phyloP scores from a whole-genome alignment of 2,888 invertebrate genomes.

The Galerucella calmariensis region DNA sequence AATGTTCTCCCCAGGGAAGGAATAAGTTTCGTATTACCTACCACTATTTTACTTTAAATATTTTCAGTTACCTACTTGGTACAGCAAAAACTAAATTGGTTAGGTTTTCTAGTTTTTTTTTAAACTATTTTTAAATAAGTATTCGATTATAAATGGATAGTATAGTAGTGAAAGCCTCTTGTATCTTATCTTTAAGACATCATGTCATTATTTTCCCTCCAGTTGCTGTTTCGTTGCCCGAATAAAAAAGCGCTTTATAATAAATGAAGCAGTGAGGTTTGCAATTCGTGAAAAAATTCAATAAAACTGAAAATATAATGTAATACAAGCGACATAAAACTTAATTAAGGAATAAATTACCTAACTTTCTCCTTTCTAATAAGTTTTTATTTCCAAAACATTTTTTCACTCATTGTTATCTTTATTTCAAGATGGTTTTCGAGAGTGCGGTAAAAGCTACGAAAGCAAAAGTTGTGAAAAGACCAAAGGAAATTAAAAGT shows the following conservation, averaged over 20 bases:
- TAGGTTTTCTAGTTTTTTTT: too few relatives aligned
- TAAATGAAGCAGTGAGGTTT: background rate
- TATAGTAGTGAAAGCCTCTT: too few relatives aligned
- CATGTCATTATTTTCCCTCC: too few relatives aligned
- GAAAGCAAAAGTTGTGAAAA: constrained; percentile 27
- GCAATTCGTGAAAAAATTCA: constrained; percentile 3
- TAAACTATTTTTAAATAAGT: too few relatives aligned
- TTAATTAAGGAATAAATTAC: constrained; percentile 18
- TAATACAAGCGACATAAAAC: constrained; percentile 2
- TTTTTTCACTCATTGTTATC: constrained; percentile 31
- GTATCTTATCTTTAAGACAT: too few relatives aligned
- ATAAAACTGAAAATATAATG: constrained; percentile 14
- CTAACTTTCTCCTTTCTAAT: constrained; percentile 13
- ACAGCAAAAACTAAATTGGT: too few relatives aligned
- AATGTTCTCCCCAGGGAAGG: too few relatives aligned
- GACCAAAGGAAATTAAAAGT: constrained; percentile 40
- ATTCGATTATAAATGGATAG: too few relatives aligned
- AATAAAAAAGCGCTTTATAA: background rate
- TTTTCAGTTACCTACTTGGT: too few relatives aligned
- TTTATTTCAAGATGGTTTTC: constrained; percentile 31
- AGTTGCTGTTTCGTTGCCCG: background rate
- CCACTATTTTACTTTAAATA: too few relatives aligned
- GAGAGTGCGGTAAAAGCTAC: constrained; percentile 13
- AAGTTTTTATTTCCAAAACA: constrained; percentile 21
- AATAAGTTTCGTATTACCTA: too few relatives aligned